Base-by-base conservation (phyloP, 1,140 invertebrate genomes). In the Brachionus rotundiformis region DNA sequence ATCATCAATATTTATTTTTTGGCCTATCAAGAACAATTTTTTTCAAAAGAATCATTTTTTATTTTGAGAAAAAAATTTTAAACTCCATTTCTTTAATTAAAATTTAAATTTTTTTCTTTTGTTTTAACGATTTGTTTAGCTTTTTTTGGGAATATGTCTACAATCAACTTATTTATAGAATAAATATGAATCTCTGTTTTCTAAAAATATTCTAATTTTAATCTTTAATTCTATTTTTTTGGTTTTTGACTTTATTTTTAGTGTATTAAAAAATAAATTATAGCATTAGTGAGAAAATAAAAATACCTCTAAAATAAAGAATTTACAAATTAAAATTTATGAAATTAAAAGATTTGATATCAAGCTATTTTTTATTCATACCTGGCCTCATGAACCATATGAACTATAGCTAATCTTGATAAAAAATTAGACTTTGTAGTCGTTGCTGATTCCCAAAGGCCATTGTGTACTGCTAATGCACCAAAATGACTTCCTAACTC, bases 351-450 rank as follows among this genome's bases (percentile, higher is more conserved):
- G 13, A n/a, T n/a, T n/a, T n/a, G n/a, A n/a, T n/a, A n/a, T n/a
- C n/a, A n/a, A n/a, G n/a, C n/a, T n/a, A n/a, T 81, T 80, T 63
- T 63, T 8, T 36, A 39, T 36, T 36, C 8, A 16, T 68, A 68
- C 63, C 63, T 68, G 25, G 84, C 84, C 61, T 84, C 83, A 77
- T 84, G 82, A 71, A 84, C 84, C 84, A 84, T 84, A 39, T 84
- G 84, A 10, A 84, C 82, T 41, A 84, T 71, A 19, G 84, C 83
- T 27, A 84, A 47, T 81, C 84, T 82, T 13, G 84, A 83, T 23
- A 84, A 47, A 39, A 84, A 61, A 76, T 82, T 83, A 47, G 81
- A 63, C 36, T 25, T 79, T 0, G 84, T 84, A 2, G 81, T 79
- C 16, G 25, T 81, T 10, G 84, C 84, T n/a, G 84, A 83, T 36